Conservation (phyloP, 2,113 vertebrate species). For the Manacus vitellinus region DNA sequence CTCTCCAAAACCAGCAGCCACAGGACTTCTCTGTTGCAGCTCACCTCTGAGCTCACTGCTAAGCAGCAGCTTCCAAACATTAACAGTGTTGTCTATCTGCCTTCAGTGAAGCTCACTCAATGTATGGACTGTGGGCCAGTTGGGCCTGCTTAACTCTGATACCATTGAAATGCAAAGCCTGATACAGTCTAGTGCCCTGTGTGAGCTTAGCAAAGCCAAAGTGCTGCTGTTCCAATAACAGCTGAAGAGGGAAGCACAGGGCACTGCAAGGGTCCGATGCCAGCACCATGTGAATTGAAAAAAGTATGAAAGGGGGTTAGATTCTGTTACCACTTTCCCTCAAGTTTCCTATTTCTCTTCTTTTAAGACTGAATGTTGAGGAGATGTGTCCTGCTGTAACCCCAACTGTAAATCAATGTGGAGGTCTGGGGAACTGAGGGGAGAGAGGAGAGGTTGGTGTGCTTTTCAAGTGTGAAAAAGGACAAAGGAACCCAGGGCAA, state of each 20-base stretch:
- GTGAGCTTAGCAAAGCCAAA: background rate
- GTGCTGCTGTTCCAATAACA: background rate
- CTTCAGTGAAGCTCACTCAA: background rate
- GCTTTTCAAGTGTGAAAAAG: background rate
- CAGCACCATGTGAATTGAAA: background rate
- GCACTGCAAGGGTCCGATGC: background rate
- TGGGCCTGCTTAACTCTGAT: background rate
- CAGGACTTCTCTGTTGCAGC: background rate
- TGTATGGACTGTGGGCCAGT: background rate
- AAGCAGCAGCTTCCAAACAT: background rate
- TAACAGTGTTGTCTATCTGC: background rate
- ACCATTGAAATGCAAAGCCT: background rate
- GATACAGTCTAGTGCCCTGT: background rate
- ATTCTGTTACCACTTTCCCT: background rate
- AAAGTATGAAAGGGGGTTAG: background rate
- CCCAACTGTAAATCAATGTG: background rate
- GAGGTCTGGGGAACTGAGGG: background rate
- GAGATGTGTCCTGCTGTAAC: background rate
- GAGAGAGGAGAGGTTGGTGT: background rate
- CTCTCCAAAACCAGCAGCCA: background rate
- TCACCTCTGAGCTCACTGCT: background rate
- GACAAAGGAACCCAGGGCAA: background rate
- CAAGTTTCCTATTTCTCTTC: background rate
- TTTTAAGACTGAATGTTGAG: background rate
- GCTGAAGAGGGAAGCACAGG: background rate